phyloP scores from a whole-genome alignment of 2,888 invertebrate species.

The Gortyna flavago region DNA sequence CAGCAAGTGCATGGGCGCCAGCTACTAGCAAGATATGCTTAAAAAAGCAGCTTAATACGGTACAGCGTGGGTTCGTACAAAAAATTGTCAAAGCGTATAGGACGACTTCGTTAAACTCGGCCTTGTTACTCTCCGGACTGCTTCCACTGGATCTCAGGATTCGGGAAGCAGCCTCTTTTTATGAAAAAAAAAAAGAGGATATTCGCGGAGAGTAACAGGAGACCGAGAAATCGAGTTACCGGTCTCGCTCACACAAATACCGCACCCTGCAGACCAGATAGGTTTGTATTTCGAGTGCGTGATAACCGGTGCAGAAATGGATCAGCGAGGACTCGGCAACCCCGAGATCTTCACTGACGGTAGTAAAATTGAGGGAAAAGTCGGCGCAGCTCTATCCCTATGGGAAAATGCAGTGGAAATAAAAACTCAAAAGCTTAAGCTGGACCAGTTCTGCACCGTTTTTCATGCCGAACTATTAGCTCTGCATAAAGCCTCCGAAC shows the following conservation, averaged over 20 bases:
- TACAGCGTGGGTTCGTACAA: no score
- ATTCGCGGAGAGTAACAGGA: background rate
- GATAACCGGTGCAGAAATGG: background rate
- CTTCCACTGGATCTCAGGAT: background rate
- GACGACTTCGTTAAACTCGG: no score
- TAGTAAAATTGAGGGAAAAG: background rate
- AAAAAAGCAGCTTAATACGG: no score
- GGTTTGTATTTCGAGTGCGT: background rate
- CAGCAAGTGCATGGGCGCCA: no score
- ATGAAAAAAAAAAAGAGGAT: background rate
- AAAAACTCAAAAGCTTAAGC: background rate
- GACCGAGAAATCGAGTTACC: background rate
- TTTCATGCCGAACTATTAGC: no score
- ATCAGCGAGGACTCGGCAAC: background rate
- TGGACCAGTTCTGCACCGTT: background rate
- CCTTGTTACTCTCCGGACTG: background rate
- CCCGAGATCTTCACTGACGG: background rate
- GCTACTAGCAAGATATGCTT: no score
- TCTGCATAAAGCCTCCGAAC: no score
- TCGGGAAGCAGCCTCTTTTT: background rate
- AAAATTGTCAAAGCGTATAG: no score
- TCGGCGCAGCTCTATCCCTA: background rate
- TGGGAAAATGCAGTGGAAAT: background rate
- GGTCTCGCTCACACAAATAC: background rate
- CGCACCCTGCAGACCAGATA: background rate